Base-by-base conservation (phyloP, 2,113 vertebrate species). In the Smithornis capensis region DNA sequence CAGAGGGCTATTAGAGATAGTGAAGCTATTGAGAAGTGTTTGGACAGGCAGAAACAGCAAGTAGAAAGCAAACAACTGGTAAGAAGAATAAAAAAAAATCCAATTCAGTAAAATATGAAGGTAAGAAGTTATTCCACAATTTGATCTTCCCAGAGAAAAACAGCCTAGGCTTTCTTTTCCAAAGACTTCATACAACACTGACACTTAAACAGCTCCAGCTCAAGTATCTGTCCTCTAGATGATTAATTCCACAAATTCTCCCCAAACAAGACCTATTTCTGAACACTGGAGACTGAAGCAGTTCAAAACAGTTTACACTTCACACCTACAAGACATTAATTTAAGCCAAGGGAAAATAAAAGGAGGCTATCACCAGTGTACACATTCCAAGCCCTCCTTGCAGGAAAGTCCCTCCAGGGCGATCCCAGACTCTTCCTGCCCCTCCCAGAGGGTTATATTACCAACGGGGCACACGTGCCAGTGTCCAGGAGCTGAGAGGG, bases 301-400 rank as follows among this genome's bases (percentile, higher is more conserved):
- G 28, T 13, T 80, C 37, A 76, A 49, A 82, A 45, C 12, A 88
- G 53, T 37, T 85, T 37, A 57, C 40, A 90, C 38, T 3, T 42
- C n/a, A 77, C 59, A 88, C 29, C 63, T 83, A 67, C 5, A 15
- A 62, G 33, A 9, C 31, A 49, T 7, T 24, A 57, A 73, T 50
- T 35, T 55, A 92, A 88, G 37, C 24, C 47, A 49, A 68, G 10
- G 37, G 19, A 64, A 89, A 87, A 47, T 1, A 38, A 60, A 65
- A 78, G 50, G 87, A 67, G 93, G 63, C 21, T 24, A 10, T 28
- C n/a, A 24, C 2, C 27, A 77, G 21, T 0, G 7, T 4, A 62
- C 2, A 0, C 0, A 59, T 31, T 19, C 16, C 70, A 56, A 52
- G n/a, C 23, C 19, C 31, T n/a, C n/a, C 16, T 7, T 19, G 22